These are phyloP conservation scores for Jaculus jaculus DNA, from an alignment of 2,113 vertebrate species.

Conservation along the genomic window DNA sequence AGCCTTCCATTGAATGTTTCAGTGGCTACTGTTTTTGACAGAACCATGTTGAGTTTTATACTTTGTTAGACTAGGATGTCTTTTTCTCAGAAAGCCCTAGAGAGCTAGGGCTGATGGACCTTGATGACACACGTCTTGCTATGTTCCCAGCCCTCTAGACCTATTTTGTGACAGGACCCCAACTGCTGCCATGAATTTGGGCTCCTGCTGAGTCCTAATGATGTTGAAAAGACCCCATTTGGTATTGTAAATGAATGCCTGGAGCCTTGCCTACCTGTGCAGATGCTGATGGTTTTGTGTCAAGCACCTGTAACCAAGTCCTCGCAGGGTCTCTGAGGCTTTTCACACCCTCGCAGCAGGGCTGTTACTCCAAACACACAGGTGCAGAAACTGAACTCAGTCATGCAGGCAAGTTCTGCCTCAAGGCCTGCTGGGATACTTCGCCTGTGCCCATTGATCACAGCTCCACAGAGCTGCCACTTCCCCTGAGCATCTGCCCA, in stretches of 20 bases:
- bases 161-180: constrained; percentile 67
- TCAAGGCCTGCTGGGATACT: rapidly evolving
- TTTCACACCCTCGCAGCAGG: background rate
- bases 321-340: background rate
- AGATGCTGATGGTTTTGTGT: background rate
- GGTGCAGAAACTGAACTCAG: background rate
- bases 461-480: constrained; percentile 53
- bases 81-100: constrained; percentile 54
- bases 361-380: background rate
- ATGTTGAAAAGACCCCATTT: constrained; percentile 54
- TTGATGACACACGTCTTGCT: constrained; percentile 55
- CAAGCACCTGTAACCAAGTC: background rate
- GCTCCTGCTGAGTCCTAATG: constrained; percentile 65
- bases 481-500: background rate
- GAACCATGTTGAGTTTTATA: constrained; percentile 59
- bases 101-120: background rate
- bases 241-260: constrained; percentile 15
- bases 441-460: constrained; percentile 61
- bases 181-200: constrained; percentile 72
- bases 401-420: background rate
- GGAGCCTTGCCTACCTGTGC: background rate
- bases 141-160: constrained; percentile 63
- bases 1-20: constrained; percentile 29
- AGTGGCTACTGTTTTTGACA: constrained; percentile 11
- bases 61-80: constrained; percentile 57